Base-by-base conservation (phyloP, 2,888 invertebrate genomes). In the Euplagia quadripunctaria region DNA sequence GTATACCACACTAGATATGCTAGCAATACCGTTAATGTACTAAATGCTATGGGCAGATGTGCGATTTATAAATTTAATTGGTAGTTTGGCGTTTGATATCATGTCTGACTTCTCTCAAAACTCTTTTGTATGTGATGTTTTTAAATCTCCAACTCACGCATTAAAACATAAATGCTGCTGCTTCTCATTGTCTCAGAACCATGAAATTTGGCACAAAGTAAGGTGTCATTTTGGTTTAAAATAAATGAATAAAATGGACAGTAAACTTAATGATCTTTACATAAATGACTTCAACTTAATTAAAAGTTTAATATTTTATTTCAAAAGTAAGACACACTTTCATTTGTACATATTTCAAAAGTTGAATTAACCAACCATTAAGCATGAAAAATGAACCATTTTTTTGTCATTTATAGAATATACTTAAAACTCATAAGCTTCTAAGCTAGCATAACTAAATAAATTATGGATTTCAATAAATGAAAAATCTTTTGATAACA, bases 1-100 rank as follows among this genome's bases (percentile, higher is more conserved):
- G 70, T 52, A 43, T 65, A 72, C 51, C 46, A 4, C 46, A 16
- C 61, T 61, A 61, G 61, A 66, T 49, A 58, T 1, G 31, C 20
- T 31, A 61, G 11, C 58, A 61, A 31, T 14, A 20, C 31, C 11
- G 20, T 5, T 12, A 14, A 31, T 31, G 20, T 11, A 61, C 20
- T 61, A 14, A 31, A 20, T 31, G 11, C 1, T 12, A 31, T 61
- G 4, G 4, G 5, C 20, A 61, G 20, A 20, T 20, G 14, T 31
- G 12, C 20, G 12, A 31, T 61, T 31, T 58, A 20, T 58, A 58
- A 11, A 20, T 58, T 17, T 58, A 58, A 55, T 20, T 1, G 4
- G 17, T 17, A 52, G 17, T 52, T 52, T 52, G 6, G 17, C 17
- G 17, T 17, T 52, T 52, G 6, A 17, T 7, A 52, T 17, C 8